Base-by-base conservation (phyloP, 2,113 vertebrate species). In the Myotis yumanensis region DNA sequence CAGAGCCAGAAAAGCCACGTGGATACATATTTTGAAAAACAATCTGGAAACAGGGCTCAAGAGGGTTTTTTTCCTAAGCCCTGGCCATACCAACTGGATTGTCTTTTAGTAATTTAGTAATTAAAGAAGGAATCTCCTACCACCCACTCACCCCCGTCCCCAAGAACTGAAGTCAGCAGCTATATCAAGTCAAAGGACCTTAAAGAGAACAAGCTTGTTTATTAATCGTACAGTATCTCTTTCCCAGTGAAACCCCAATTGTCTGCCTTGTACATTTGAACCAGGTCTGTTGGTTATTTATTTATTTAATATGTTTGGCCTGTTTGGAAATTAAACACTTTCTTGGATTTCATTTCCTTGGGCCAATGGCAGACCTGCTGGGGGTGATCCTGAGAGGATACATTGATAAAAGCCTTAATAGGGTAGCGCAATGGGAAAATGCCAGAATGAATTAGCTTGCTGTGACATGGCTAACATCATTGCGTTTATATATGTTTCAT, bases 401-500 rank as follows among this genome's bases (percentile, higher is more conserved):
- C 95, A 95, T 96, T 98, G 96, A 98, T 97, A 97, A 87, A 98
- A 98, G 77, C 90, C 94, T 92, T 97, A 98, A 96, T 90, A 97
- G 93, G 96, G 90, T 73, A 98, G 95, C 59, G 91, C 96, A 97
- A 97, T 28, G 87, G 97, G 97, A 93, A 96, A 97, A 98, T 97
- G 95, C 0, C 97, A 97, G 91, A 98, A 97, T 96, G 95, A 98
- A 98, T 98, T 98, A 98, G 97, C 96, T 97, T 97, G 96, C 98
- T 15, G 76, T 97, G 98, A 98, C 95, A 97, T 98, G 97, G 98
- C 97, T 98, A 98, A 98, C 97, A 97, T 98, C 97, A 98, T 76
- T 93, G 96, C 93, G 90, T 97, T 98, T 98, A 98, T 98, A 97
- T 98, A 98, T 98, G 98, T 98, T 98, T 98, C 98, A 98, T 98